These are phyloP conservation scores for Drosophila gaucha DNA, from an alignment of 2,888 invertebrate genomes.

Conservation along the genomic window DNA sequence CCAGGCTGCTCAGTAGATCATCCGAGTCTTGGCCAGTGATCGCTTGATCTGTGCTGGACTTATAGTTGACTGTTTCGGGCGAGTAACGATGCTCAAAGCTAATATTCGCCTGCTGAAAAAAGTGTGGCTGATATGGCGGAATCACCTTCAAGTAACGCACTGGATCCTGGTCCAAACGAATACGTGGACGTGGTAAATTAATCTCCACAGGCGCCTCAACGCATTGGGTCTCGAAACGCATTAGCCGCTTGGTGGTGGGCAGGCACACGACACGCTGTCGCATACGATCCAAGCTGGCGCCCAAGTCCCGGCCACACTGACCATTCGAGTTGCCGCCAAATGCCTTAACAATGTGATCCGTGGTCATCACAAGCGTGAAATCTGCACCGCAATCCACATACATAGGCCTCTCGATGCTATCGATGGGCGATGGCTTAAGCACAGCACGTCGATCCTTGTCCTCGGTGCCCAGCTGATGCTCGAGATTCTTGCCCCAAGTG, in stretches of 20 bases:
- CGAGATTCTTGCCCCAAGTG: conserved; percentile 95
- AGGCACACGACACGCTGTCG: conserved; percentile 84
- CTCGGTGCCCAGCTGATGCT: conserved; percentile 92
- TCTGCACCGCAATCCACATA: conserved; percentile 85
- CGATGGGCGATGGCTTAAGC: conserved; percentile 81
- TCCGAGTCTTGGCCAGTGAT: conserved; percentile 82
- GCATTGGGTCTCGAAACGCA: conserved; percentile 84
- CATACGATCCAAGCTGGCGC: conserved; percentile 81
- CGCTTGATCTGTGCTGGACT: conserved; percentile 73
- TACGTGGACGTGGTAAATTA: conserved; percentile 83
- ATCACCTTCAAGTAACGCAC: conserved; percentile 84
- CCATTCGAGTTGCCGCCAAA: conserved; percentile 85
- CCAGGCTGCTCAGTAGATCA: conserved; percentile 83
- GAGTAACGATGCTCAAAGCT: conserved; percentile 72
- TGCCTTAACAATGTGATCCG: conserved; percentile 83
- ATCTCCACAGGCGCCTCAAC: conserved; percentile 83
- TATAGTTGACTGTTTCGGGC: conserved; percentile 68
- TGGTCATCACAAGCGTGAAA: conserved; percentile 84
- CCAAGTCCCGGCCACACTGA: conserved; percentile 84
- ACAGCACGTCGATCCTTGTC: conserved; percentile 83
- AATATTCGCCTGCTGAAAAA: conserved; percentile 81
- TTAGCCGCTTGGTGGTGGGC: conserved; percentile 84
- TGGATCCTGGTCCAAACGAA: conserved; percentile 81
- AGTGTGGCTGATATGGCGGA: conserved; percentile 82
- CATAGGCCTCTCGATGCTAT: conserved; percentile 83